Evolutionary conservation across 1,140 invertebrate species (phyloP).

Genomic region (Lordiphosa stackelbergi): DNA sequence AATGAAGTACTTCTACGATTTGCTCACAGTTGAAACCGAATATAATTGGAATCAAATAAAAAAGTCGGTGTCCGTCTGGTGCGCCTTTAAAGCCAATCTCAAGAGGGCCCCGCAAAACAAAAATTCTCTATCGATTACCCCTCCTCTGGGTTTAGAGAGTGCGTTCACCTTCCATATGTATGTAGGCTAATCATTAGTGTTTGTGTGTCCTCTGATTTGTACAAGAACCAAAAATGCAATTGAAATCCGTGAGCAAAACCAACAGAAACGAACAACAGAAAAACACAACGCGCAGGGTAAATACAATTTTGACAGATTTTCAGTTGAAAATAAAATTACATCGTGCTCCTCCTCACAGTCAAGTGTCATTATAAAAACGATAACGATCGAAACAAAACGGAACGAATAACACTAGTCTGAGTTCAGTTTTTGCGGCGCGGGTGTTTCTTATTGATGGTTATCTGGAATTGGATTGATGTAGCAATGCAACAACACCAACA

Average conservation of each 20-base stretch:
- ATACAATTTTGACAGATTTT: constrained; percentile 29
- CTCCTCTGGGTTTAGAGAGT: too few relatives aligned
- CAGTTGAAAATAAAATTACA: constrained; percentile 64
- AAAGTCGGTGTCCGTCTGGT: too few relatives aligned
- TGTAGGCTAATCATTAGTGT: too few relatives aligned
- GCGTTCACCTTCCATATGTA: too few relatives aligned
- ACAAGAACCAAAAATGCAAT: constrained; percentile 2
- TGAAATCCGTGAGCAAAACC: constrained; percentile 11
- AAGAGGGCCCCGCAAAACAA: too few relatives aligned
- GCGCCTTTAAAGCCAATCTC: too few relatives aligned
- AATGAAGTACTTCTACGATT: constrained; percentile 9
- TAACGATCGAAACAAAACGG: constrained; percentile 33
- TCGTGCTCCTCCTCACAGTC: constrained; percentile 75
- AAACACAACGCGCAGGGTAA: constrained; percentile 1
- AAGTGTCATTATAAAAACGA: constrained; percentile 63
- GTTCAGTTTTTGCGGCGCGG: background rate
- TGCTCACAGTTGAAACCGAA: constrained; percentile 11
- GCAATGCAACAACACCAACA: constrained; percentile 1
- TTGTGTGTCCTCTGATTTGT: too few relatives aligned
- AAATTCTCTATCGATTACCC: too few relatives aligned
- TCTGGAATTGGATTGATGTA: too few relatives aligned
- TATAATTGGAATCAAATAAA: constrained; percentile 4
- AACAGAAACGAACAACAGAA: constrained; percentile 1
- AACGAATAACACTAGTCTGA: constrained; percentile 23
- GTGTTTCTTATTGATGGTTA: too few relatives aligned